These are phyloP conservation scores for Phainopepla nitens DNA, from an alignment of 2,113 vertebrate genomes.

Conservation along the genomic window DNA sequence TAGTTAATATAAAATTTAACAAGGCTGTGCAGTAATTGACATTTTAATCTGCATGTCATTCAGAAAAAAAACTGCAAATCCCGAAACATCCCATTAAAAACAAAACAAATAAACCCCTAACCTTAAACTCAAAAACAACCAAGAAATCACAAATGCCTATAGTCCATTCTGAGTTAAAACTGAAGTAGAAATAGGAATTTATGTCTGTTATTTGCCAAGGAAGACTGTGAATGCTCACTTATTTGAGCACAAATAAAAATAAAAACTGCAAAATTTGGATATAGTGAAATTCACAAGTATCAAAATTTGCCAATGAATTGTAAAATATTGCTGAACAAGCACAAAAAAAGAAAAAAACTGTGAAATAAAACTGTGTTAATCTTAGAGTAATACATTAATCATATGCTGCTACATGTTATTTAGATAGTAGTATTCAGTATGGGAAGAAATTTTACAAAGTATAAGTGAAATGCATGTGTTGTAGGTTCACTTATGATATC, in stretches of 20 bases:
- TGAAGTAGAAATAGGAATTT: background rate
- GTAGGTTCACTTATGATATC: background rate
- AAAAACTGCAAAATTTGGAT: background rate
- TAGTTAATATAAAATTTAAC: background rate
- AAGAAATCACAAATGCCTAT: accelerated
- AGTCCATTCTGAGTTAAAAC: background rate
- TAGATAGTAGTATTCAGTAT: background rate
- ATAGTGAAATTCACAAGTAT: background rate
- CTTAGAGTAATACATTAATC: background rate
- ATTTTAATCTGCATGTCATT: background rate
- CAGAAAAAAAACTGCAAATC: background rate
- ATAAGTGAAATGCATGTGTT: background rate
- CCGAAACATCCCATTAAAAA: background rate
- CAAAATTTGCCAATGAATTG: background rate
- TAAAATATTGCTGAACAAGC: background rate
- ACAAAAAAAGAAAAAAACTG: background rate
- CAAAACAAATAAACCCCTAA: background rate
- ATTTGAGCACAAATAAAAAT: background rate
- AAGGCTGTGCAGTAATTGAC: background rate
- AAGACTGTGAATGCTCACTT: background rate
- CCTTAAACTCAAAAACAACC: background rate
- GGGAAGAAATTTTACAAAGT: background rate
- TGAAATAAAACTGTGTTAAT: background rate
- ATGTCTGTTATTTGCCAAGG: background rate
- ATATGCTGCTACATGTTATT: background rate